Percentiles rank a stretch among this genome's conserved stretches.
These are phyloP conservation scores for Cydia pomonella DNA, from an alignment of 1,140 invertebrate genomes.

Conservation along the genomic window DNA sequence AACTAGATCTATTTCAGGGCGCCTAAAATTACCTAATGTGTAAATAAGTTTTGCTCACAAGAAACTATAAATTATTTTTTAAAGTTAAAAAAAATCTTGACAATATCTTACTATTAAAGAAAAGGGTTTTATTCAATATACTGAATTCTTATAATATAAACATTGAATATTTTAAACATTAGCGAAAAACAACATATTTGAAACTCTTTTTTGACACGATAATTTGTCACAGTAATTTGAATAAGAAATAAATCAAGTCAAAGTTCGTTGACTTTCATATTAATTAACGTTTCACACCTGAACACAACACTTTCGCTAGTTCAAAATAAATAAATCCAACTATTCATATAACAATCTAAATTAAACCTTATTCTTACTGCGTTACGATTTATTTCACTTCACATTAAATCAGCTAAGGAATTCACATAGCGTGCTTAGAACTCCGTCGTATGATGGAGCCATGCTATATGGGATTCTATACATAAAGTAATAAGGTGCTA, in stretches of 20 bases:
- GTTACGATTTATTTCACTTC: not conserved
- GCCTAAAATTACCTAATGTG: too few relatives aligned
- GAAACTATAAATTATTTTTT: too few relatives aligned
- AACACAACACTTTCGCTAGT: not conserved
- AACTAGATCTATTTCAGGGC: too few relatives aligned
- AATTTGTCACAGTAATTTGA: not conserved
- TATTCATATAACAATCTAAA: not conserved
- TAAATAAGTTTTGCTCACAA: too few relatives aligned
- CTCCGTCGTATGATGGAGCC: not conserved
- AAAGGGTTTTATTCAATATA: too few relatives aligned
- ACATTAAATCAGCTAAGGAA: not conserved
- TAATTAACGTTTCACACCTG: slow-evolving; percentile 3
- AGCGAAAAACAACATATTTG: not conserved
- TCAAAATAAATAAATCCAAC: not conserved
- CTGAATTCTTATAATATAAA: too few relatives aligned
- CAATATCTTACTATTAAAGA: too few relatives aligned
- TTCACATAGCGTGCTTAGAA: not conserved
- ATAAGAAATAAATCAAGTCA: not conserved
- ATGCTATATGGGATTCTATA: not conserved
- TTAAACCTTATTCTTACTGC: not conserved
- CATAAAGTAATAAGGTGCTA: not conserved
- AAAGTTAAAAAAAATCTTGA: too few relatives aligned
- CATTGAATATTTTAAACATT: too few relatives aligned
- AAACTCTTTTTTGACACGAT: not conserved
- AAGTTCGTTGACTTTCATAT: slow-evolving; percentile 14